A percentile compares a stretch with the other conserved stretches of the same genome.
These are phyloP conservation scores for Thereva nobilitata DNA, from an alignment of 2,888 invertebrate genomes.

Conservation along the genomic window DNA sequence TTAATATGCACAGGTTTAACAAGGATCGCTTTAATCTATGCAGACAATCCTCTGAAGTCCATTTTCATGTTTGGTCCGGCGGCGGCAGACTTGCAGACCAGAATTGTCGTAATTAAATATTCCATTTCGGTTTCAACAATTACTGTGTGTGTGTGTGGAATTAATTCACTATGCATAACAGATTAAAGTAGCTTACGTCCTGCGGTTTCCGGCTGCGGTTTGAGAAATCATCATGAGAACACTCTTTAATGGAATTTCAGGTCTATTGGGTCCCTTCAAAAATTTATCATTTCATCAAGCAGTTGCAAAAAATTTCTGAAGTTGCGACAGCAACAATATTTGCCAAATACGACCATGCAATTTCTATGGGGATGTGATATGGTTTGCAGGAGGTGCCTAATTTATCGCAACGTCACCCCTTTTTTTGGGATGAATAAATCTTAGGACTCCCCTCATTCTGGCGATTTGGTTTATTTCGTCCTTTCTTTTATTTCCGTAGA, in stretches of 20 bases:
- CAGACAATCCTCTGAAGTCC: too few species aligned
- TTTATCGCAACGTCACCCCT: slow-evolving; percentile 39
- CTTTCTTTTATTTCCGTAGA: slow-evolving; percentile 2
- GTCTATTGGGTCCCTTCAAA: slow-evolving; percentile 16
- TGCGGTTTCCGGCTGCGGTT: slow-evolving; percentile 18
- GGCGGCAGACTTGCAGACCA: too few species aligned
- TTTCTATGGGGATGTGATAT: slow-evolving; percentile 25
- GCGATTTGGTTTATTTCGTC: background rate
- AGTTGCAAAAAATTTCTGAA: slow-evolving; percentile 22
- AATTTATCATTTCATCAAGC: slow-evolving; percentile 16
- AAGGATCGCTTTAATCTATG: too few species aligned
- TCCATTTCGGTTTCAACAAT: slow-evolving; percentile 42
- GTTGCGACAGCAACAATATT: slow-evolving; percentile 6
- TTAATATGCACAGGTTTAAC: too few species aligned
- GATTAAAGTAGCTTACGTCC: slow-evolving; percentile 38
- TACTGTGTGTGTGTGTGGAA: slow-evolving; percentile 33
- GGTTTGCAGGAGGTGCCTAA: slow-evolving; percentile 34
- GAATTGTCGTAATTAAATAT: slow-evolving; percentile 37
- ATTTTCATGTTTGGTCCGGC: too few species aligned
- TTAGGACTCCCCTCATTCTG: slow-evolving; percentile 1
- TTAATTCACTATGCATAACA: slow-evolving; percentile 41
- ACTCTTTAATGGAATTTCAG: slow-evolving; percentile 18
- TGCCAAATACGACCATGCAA: background rate
- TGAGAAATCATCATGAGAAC: slow-evolving; percentile 16
- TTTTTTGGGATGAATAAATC: slow-evolving; percentile 27